Evolutionary conservation across 2,888 invertebrate species (phyloP), one percentile per base, ranked within the genome.

Genomic region (Chymomyza caudatula): DNA sequence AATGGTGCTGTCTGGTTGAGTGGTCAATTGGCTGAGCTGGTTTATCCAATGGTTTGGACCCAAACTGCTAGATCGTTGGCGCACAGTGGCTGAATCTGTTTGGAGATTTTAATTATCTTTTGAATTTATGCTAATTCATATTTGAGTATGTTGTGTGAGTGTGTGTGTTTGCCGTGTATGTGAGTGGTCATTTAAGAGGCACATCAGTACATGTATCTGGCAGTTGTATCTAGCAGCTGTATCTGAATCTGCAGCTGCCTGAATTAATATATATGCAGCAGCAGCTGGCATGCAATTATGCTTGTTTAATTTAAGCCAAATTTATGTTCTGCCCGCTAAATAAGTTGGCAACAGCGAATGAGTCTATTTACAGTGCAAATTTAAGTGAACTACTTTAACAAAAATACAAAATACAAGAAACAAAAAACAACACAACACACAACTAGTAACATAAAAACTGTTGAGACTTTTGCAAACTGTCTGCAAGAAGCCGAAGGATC

Each of bases 101-200:
- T 78, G 78, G 76, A 78, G 82, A 74, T 80, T 87, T 88, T 88
- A 87, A 87, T 88, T 87, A 82, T 86, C 75, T 84, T 73, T 84
- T 78, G 69, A 83, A 88, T 87, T 82, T 84, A 88, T 86, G 85
- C 76, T 86, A 84, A 85, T 86, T 83, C 85, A 83, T 77, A 86
- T 86, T 82, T 85, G 80, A 82, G 85, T 82, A 83, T 85, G 86
- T 77, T 56, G 59, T 20, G 44, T 3, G 17, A 13, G 53, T 63
- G 68, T 44, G 52, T 13, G 44, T 43, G 55, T 55, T 25, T 25
- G 43, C 6, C 47, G 6, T 15, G 47, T 47, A n/a, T n/a, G n/a
- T n/a, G 5, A 17, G 4, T 49, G 4, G 4, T 2, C 6, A 11
- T 49, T 17, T 13, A 68, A 70, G 60, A 66, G 76, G 60, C 61